Evolutionary conservation across 2,888 invertebrate species (phyloP).

Genomic region (Eilema caniola): DNA sequence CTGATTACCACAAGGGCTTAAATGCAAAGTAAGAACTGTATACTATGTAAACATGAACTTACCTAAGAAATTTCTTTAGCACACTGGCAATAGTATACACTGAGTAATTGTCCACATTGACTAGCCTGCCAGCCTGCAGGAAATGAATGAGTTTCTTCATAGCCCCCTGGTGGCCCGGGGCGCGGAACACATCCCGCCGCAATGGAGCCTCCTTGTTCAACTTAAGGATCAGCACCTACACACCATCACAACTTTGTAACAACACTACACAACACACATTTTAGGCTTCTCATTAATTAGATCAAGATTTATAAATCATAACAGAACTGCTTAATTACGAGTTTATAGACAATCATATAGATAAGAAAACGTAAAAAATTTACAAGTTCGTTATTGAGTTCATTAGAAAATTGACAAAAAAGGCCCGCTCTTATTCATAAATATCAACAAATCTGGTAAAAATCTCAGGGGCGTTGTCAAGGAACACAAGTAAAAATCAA

Average conservation of each 20-base stretch:
- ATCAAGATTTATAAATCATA: not conserved
- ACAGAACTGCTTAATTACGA: not conserved
- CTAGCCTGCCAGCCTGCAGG: conserved; percentile 94
- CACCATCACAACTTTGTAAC: conserved; percentile 49
- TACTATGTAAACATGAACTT: conserved; percentile 26
- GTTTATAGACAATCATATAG: conserved; percentile 9
- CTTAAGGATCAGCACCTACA: conserved; percentile 95
- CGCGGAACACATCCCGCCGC: conserved; percentile 97
- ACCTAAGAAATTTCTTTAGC: conserved; percentile 97
- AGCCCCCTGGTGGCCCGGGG: conserved; percentile 97
- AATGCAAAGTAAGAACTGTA: not conserved
- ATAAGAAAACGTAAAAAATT: not conserved
- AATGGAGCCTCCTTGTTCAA: conserved; percentile 97
- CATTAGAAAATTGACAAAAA: conserved; percentile 6
- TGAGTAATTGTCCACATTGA: conserved; percentile 97
- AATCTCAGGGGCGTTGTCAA: conserved; percentile 48
- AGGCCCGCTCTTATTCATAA: conserved; percentile 23
- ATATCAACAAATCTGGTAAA: conserved; percentile 29
- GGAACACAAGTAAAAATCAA: conserved; percentile 24
- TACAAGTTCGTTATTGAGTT: not conserved
- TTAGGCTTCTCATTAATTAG: not conserved
- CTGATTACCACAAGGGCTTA: too few relatives aligned
- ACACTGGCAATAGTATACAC: conserved; percentile 99
- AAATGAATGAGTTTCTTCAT: conserved; percentile 98
- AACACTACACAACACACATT: conserved; percentile 28